Evolutionary conservation across 1,140 invertebrate genomes (phyloP).

Genomic region (Drosophila pachea): DNA sequence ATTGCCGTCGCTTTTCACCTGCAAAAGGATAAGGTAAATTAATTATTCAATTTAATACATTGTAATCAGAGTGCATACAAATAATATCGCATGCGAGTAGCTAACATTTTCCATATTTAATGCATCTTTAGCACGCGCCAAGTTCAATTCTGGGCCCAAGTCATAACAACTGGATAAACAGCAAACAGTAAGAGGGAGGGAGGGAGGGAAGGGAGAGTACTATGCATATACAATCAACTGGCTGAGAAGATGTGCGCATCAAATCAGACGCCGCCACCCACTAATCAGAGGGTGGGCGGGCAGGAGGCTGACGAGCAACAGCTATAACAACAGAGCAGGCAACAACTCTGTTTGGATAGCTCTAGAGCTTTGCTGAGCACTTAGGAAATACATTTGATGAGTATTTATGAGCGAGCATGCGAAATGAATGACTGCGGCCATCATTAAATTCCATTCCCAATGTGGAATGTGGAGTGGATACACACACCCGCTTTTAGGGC

Average conservation of each 20-base stretch:
- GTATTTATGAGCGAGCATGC: constrained; percentile 71
- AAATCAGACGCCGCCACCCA: background rate
- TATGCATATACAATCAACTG: constrained; percentile 3
- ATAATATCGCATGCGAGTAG: background rate
- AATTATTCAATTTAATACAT: constrained; percentile 16
- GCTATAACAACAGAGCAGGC: background rate
- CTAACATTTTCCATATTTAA: background rate
- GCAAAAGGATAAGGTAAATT: constrained; percentile 40
- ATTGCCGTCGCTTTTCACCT: constrained; percentile 7
- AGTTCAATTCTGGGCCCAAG: constrained; percentile 1
- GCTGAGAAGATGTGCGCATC: constrained; percentile 5
- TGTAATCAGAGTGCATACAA: no score
- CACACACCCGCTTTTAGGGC: background rate
- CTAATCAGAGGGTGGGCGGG: background rate
- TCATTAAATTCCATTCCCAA: constrained; percentile 68
- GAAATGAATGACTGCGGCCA: constrained; percentile 70
- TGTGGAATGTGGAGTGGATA: constrained; percentile 22
- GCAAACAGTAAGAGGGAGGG: constrained; percentile 3
- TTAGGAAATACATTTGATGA: constrained; percentile 70
- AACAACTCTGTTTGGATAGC: constrained; percentile 46
- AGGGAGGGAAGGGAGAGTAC: background rate
- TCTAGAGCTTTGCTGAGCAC: constrained; percentile 40
- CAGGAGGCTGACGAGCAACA: constrained; percentile 5
- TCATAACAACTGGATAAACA: constrained; percentile 15
- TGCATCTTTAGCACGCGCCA: constrained; percentile 1